Evolutionary conservation across 2,113 vertebrate genomes (phyloP).

Genomic region (Albula goreensis): DNA sequence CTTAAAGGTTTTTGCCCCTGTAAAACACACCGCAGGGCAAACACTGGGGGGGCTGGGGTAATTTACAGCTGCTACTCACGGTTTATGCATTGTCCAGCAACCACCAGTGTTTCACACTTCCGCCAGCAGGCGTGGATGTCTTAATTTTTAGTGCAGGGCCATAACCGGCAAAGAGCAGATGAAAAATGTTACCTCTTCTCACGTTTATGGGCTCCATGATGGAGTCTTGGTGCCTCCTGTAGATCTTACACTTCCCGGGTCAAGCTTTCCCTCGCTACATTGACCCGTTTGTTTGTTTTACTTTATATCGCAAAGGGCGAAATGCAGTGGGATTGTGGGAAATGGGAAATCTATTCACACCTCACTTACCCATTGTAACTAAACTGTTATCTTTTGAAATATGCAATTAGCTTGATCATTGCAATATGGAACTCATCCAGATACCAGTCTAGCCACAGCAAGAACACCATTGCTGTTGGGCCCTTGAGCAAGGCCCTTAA

Average conservation of each 20-base stretch:
- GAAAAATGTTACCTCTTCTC: background rate
- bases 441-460: too few relatives aligned
- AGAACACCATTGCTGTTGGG: too few relatives aligned
- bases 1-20: background rate
- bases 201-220: background rate
- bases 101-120: background rate
- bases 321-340: background rate
- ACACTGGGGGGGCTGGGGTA: background rate
- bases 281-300: background rate
- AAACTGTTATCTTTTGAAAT: background rate
- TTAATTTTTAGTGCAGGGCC: background rate
- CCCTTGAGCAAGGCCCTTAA: too few relatives aligned
- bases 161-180: background rate
- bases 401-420: too few relatives aligned
- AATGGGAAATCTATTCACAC: background rate
- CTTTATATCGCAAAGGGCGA: background rate
- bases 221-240: background rate
- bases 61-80: background rate
- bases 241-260: background rate
- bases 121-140: background rate
- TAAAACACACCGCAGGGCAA: background rate
- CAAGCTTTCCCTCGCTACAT: background rate
- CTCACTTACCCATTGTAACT: background rate
- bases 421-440: too few relatives aligned
- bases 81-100: background rate